phyloP scores from a whole-genome alignment of 1,140 invertebrate species.

The Oreohelix idahoensis region DNA sequence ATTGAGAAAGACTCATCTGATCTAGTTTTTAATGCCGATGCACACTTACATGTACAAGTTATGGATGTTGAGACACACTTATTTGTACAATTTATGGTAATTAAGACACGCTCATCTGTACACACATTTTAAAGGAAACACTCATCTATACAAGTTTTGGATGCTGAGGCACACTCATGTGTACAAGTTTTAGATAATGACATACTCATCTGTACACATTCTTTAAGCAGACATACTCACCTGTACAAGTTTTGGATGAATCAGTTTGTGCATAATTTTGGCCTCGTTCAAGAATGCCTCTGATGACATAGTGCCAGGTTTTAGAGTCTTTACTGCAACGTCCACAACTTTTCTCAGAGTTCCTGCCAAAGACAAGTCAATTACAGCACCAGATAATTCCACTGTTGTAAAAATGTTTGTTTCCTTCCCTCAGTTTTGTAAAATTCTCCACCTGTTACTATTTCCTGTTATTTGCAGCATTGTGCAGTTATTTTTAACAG shows the following conservation, averaged over 20 bases:
- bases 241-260: slow-evolving; percentile 94
- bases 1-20: too few species aligned
- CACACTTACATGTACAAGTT: slow-evolving; percentile 86
- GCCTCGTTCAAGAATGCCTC: slow-evolving; percentile 98
- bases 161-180: background rate
- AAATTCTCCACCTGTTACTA: too few species aligned
- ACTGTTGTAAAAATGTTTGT: too few species aligned
- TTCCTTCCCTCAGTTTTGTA: too few species aligned
- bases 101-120: background rate
- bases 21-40: too few species aligned
- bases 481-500: too few species aligned
- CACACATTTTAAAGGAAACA: too few species aligned
- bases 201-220: background rate
- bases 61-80: too few species aligned
- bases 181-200: slow-evolving; percentile 95
- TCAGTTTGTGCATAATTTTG: slow-evolving; percentile 97
- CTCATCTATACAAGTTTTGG: background rate
- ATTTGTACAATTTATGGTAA: too few species aligned
- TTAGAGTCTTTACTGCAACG: slow-evolving; percentile 95
- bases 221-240: background rate
- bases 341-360: slow-evolving; percentile 93
- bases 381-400: too few species aligned
- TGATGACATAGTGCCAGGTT: slow-evolving; percentile 96
- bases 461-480: too few species aligned
- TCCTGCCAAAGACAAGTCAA: slow-evolving; percentile 62